Evolutionary conservation across 1,140 invertebrate genomes (phyloP), one percentile per base, ranked within the genome.

Genomic region (Delia radicum): DNA sequence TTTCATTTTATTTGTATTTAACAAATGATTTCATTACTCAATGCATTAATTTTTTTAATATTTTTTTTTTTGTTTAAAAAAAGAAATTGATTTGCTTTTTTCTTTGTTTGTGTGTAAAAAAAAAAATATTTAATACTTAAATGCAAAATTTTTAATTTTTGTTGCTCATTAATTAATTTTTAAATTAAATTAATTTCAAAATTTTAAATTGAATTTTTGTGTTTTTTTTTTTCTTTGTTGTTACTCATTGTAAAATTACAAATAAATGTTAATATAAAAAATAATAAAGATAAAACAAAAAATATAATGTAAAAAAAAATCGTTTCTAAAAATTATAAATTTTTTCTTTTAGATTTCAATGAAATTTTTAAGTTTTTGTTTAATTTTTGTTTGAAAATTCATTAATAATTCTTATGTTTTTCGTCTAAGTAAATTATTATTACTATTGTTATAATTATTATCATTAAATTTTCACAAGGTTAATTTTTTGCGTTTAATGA

Each of bases 161-260:
- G 65, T 69, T 69, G 65, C 65, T 69, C 65, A 69, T 69, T 69
- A 69, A 69, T 69, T 69, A 29, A 55, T 69, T 69, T 69, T 33
- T 69, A 33, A 69, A 69, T 69, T 12, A 69, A 69, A 69, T 37
- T 69, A 67, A 67, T 67, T 63, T 27, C 15, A 67, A 7, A 55
- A 55, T 21, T 5, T 55, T 55, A 7, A 33, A 21, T 69, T 33
- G 29, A 29, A 31, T 67, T 67, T n/a, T n/a, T 67, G 6, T 33
- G 29, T n/a, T n/a, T 65, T 65, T 18, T 65, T 65, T 69, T 33
- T 69, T 69, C 65, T 69, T 69, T 69, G 65, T 69, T 69, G 65
- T 69, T 69, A 69, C 65, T 69, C 65, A 69, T 69, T 69, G 65
- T 69, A 69, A 69, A 69, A 33, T 69, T 37, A 69, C 33, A 69